Evolutionary conservation across 64 coral and sea anemone genomes (phyloP).

Genomic region (Montipora foliosa): DNA sequence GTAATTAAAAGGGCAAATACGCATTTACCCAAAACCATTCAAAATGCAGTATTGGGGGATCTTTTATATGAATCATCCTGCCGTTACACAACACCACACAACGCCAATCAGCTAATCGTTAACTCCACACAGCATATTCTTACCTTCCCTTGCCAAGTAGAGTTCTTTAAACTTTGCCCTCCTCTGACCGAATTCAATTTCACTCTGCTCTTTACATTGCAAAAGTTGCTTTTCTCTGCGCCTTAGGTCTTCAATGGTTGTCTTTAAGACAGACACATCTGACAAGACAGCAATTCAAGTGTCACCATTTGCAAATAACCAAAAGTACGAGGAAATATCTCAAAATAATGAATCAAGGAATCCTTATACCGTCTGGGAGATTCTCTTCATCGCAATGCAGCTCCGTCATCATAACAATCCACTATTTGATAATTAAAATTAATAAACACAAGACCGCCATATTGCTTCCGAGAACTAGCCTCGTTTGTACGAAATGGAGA

Average conservation of each 20-base stretch:
- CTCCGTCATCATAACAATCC: neutral
- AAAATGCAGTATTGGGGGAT: too few relatives aligned
- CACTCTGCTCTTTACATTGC: constrained; percentile 68
- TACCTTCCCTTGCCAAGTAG: constrained; percentile 91
- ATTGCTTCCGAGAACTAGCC: neutral
- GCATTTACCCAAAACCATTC: too few relatives aligned
- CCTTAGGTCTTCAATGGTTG: constrained; percentile 57
- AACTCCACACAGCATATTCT: neutral
- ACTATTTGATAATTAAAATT: constrained; percentile 20
- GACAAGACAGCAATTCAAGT: neutral
- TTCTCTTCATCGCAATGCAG: neutral
- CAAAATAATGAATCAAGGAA: neutral
- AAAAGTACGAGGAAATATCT: neutral
- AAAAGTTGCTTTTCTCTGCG: constrained; percentile 70
- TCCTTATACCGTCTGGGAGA: constrained; percentile 49
- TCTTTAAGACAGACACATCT: constrained; percentile 73
- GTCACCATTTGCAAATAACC: neutral
- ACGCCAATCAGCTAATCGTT: neutral
- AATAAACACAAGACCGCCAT: constrained; percentile 28
- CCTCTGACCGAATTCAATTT: constrained; percentile 96
- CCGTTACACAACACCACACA: neutral
- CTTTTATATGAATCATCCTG: too few relatives aligned
- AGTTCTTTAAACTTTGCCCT: constrained; percentile 94
- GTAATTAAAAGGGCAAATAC: too few relatives aligned
- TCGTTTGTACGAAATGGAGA: neutral